Evolutionary conservation across 2,113 vertebrate species (phyloP), one percentile per base, ranked within the genome.

Genomic region (Sander vitreus): DNA sequence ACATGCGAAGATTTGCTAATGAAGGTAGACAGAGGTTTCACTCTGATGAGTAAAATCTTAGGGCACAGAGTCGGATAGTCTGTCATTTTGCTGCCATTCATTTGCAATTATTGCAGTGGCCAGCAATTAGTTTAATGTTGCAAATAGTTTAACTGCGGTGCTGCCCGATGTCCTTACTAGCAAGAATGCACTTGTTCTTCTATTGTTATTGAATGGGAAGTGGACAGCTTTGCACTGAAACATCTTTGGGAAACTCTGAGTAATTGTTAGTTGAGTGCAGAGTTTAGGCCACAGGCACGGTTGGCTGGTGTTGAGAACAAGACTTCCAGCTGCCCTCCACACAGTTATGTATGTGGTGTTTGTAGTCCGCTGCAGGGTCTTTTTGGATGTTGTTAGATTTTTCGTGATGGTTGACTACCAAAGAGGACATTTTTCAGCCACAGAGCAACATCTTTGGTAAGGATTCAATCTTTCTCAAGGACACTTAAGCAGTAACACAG

Each of bases 11-110:
- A 76, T 25, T 48, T 84, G 63, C 71, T 86, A 91, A 93, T 93
- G 73, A 91, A 78, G 84, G 78, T 73, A 88, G 84, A 81, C 51
- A 62, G 69, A 83, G 81, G 66, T 86, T 83, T 89, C 70, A 60
- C 73, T 68, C 77, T 83, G 85, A 80, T 87, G 66, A 88, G 65
- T 81, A 63, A 33, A 89, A 87, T 81, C 15, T 12, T 64, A 27
- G 80, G 58, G 63, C 73, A 82, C 39, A 15, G 69, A 76, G 73
- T 71, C 57, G 86, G 81, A 90, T 81, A 81, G 62, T 85, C 75
- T 73, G 62, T 77, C 76, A 83, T 84, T 86, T 90, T 71, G 73
- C 47, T 78, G 69, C 47, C 59, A 76, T 82, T 87, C 83, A 76
- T 79, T 89, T 2, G 47, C 69, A 75, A 67, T 72, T 70, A 80